These are phyloP conservation scores for Sycophila texana DNA, from an alignment of 2,888 invertebrate genomes.

Conservation along the genomic window DNA sequence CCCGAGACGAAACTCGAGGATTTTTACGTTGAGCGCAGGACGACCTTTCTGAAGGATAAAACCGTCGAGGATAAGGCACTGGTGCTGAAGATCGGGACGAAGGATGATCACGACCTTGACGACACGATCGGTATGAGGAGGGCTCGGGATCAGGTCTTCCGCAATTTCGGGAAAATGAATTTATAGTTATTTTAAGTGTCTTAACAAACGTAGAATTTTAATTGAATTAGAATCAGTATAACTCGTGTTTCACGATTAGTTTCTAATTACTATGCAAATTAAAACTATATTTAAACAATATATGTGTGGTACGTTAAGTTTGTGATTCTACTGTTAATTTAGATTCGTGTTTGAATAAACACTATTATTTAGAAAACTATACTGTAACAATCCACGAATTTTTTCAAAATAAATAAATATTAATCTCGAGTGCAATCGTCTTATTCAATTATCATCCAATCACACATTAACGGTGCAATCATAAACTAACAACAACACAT, in stretches of 20 bases:
- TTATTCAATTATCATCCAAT: constrained; percentile 22
- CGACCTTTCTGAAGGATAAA: constrained; percentile 48
- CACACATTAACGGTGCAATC: constrained; percentile 48
- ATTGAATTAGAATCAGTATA: too few relatives aligned
- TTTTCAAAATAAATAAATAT: constrained; percentile 40
- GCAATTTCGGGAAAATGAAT: constrained; percentile 48
- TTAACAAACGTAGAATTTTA: too few relatives aligned
- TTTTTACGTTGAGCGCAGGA: constrained; percentile 50
- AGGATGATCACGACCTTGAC: constrained; percentile 21
- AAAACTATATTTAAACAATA: not conserved
- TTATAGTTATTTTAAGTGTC: constrained; percentile 6
- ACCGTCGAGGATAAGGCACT: constrained; percentile 55
- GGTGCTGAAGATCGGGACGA: constrained; percentile 45
- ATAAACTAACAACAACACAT: constrained; percentile 41
- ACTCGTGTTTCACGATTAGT: not conserved
- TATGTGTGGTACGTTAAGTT: constrained; percentile 18
- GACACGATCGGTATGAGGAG: constrained; percentile 39
- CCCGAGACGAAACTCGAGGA: constrained; percentile 46
- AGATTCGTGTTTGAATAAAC: constrained; percentile 5
- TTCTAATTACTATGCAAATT: not conserved
- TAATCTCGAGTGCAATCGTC: not conserved
- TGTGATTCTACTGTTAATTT: constrained; percentile 53
- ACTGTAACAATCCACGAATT: not conserved
- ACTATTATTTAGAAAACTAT: too few relatives aligned
- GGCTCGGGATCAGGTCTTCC: constrained; percentile 42